Base-by-base conservation (phyloP, 2,113 vertebrate species). In the Spea multiplicata region DNA sequence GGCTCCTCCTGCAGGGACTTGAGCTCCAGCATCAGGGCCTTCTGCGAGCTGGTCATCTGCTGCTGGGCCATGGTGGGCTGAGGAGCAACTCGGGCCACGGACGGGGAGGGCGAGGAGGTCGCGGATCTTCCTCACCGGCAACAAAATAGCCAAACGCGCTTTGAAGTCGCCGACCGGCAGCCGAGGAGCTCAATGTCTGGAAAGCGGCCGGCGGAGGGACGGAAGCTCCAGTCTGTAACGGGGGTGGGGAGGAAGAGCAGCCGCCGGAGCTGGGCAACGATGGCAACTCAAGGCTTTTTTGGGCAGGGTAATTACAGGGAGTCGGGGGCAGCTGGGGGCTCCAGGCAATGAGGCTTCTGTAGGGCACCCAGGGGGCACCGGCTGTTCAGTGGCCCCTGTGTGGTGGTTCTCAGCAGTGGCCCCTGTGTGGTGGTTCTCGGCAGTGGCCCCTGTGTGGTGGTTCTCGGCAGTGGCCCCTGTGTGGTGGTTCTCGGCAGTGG, bases 41-140 rank as follows among this genome's bases (percentile, higher is more conserved):
- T 98, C 90, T 97, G 96, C 7, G 95, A 98, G 86, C 94, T 96
- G 81, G 96, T 96, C 93, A 96, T 97, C 86, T 96, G 94, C 91
- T 97, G 95, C 90, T 98, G 96, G 86, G 96, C 96, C 95, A 96
- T 96, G 84, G 87, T 83, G 82, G 83, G 76, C 85, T 82, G 10
- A 4, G 62, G 6, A 9, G 3, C 30, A 30, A 30, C 1, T 30
- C 30, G 30, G 30, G 30, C 30, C 30, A 30, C 30, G 30, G 30
- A 30, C 30, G 30, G 30, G 30, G 30, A 30, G 30, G 30, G 30
- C 30, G 82, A 82, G 80, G 83, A 84, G 83, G 81, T 82, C 67
- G 12, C 6, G 12, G 52, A 6, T 53, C 12, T 12, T 53, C 52
- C 30, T 44, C 12, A 47, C 14, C 46, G 14, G 68, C 46, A 49